phyloP scores from a whole-genome alignment of 2,888 invertebrate genomes.

The Xylophagus ater region DNA sequence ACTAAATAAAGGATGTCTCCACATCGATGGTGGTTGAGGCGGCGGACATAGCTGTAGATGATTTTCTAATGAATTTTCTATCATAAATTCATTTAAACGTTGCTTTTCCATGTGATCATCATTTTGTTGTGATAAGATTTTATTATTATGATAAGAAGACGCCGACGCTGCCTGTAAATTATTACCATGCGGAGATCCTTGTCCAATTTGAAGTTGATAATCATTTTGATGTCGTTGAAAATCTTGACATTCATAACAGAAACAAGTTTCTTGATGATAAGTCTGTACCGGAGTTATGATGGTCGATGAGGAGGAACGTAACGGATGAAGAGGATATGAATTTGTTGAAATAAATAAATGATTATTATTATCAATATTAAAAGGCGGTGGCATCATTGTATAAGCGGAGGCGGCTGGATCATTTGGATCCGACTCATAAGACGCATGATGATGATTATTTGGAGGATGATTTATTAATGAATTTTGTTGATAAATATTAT shows the following conservation, averaged over 20 bases:
- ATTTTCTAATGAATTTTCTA: slow-evolving; percentile 34
- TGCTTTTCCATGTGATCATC: slow-evolving; percentile 31
- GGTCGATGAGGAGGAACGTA: slow-evolving; percentile 19
- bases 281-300: slow-evolving; percentile 24
- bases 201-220: slow-evolving; percentile 17
- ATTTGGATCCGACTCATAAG: no score
- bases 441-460: slow-evolving; percentile 16
- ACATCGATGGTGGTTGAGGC: background rate
- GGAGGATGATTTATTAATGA: no score
- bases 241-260: slow-evolving; percentile 38
- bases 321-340: slow-evolving; percentile 20
- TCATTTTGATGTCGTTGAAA: slow-evolving; percentile 24
- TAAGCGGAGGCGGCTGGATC: no score
- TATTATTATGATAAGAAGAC: slow-evolving; percentile 19
- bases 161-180: slow-evolving; percentile 22
- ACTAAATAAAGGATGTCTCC: no score
- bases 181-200: slow-evolving; percentile 10
- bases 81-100: slow-evolving; percentile 34
- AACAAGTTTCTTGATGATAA: slow-evolving; percentile 36
- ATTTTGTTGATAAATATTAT: slow-evolving; percentile 20
- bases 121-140: slow-evolving; percentile 24
- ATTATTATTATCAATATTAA: no score
- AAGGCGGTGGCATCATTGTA: no score
- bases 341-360: no score
- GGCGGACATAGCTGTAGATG: slow-evolving; percentile 13